phyloP scores from a whole-genome alignment of 2,113 vertebrate species.

The Tympanuchus pallidicinctus region DNA sequence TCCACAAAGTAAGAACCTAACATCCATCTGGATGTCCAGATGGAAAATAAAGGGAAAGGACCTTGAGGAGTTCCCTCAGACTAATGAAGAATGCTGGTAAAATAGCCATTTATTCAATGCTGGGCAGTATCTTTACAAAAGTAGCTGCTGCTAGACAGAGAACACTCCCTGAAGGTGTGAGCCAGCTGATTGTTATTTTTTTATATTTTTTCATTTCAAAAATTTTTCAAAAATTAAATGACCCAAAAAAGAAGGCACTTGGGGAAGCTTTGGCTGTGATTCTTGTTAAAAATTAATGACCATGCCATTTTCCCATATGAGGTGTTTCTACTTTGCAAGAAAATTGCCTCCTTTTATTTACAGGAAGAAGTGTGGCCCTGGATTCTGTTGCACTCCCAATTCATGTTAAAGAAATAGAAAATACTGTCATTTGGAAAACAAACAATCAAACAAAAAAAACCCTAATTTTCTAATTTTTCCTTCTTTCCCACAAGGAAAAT shows the following conservation, averaged over 20 bases:
- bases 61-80: neutral
- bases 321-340: neutral
- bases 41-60: neutral
- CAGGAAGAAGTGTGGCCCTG: neutral
- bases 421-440: neutral
- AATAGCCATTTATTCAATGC: neutral
- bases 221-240: neutral
- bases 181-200: neutral
- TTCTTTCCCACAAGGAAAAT: neutral
- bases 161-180: neutral
- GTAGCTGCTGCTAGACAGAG: neutral
- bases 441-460: rapidly evolving
- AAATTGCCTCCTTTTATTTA: neutral
- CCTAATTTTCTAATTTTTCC: neutral
- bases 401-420: constrained; percentile 17
- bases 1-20: neutral
- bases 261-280: neutral
- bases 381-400: neutral
- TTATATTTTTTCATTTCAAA: neutral
- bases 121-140: neutral
- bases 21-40: neutral
- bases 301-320: neutral
- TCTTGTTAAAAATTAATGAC: neutral
- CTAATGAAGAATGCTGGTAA: neutral
- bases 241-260: neutral